Percentiles rank a stretch among this genome's conserved stretches.
Conservation (phyloP, 2,113 vertebrate species). For the Nothoprocta perdicaria region DNA sequence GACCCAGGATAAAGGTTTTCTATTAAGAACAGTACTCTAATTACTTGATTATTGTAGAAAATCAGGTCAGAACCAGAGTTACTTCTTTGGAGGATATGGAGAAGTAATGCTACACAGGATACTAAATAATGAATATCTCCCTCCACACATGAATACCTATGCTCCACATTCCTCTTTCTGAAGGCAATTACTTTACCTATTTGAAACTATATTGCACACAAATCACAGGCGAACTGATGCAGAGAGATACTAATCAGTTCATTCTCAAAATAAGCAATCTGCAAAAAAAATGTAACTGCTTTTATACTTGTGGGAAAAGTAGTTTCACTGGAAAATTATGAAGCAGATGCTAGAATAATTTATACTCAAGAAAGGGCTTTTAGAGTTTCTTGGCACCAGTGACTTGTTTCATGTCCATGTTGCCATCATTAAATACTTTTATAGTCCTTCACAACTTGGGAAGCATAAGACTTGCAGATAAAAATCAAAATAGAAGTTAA, state of each 20-base stretch:
- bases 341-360: not conserved
- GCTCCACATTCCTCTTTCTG: not conserved
- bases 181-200: not conserved
- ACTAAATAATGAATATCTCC: not conserved
- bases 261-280: not conserved
- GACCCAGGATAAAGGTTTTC: not conserved
- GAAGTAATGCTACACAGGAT: not conserved
- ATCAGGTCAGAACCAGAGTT: not conserved
- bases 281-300: not conserved
- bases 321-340: not conserved
- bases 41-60: not conserved
- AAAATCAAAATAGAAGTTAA: not conserved
- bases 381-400: not conserved
- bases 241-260: not conserved
- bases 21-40: not conserved
- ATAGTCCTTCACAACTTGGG: not conserved
- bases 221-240: not conserved
- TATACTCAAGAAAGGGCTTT: not conserved
- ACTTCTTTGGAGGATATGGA: rapidly evolving
- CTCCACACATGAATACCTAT: rapidly evolving
- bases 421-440: not conserved
- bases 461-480: not conserved
- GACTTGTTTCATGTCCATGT: not conserved
- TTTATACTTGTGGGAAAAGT: not conserved
- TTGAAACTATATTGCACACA: not conserved